Conservation (phyloP, 64 coral and sea anemone species). For the Cladopsammia gracilis region DNA sequence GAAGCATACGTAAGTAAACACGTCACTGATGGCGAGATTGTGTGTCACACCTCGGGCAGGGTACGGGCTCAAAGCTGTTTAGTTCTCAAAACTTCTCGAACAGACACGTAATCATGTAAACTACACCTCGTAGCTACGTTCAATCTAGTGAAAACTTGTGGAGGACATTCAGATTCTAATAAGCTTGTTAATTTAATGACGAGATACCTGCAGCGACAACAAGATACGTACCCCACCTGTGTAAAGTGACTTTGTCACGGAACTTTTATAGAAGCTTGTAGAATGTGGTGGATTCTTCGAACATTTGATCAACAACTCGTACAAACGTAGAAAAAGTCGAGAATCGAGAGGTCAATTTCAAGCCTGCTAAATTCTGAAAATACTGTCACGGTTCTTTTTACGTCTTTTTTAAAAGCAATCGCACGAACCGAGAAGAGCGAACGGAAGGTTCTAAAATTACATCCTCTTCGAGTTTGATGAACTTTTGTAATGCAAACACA, state of each 20-base stretch:
- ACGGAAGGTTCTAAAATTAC: not conserved
- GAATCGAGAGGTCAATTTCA: not conserved
- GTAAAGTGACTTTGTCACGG: not conserved
- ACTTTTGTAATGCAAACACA: not conserved
- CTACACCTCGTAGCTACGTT: not conserved
- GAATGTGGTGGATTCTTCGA: not conserved
- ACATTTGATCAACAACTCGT: not conserved
- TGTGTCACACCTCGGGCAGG: not conserved
- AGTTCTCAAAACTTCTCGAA: not conserved
- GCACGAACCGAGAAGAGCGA: not conserved
- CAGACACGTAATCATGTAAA: not conserved
- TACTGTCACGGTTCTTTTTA: not conserved
- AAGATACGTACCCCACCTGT: not conserved
- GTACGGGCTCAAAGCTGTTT: not conserved
- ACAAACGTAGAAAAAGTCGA: not conserved
- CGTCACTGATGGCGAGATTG: not conserved
- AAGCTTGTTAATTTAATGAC: no score
- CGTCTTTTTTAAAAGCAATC: not conserved
- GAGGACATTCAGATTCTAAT: not conserved
- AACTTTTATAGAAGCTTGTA: not conserved
- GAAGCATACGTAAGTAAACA: constrained; percentile 34
- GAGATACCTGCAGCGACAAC: not conserved
- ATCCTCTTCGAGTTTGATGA: not conserved
- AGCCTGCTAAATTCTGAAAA: no score
- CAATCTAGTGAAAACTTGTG: not conserved